Percentiles rank a stretch among this genome's conserved stretches.
Evolutionary conservation across 2,113 vertebrate species (phyloP).

Genomic region (Amazona guildingii): DNA sequence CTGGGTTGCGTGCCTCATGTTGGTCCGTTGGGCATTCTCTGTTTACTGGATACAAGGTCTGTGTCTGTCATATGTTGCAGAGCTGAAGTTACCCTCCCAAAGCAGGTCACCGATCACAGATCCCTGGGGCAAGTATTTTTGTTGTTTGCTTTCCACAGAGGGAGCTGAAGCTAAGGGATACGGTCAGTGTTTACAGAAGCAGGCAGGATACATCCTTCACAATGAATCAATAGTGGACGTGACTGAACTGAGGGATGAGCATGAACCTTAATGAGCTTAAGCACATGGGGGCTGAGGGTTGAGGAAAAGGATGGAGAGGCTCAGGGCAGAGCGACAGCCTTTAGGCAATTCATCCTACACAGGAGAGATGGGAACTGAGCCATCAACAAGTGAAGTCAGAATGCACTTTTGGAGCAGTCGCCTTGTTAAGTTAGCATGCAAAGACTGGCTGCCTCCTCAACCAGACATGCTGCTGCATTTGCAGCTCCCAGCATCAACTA

Average conservation of each 20-base stretch:
- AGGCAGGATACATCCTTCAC: not conserved
- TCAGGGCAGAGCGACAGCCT: not conserved
- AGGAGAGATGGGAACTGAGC: not conserved
- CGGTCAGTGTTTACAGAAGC: not conserved
- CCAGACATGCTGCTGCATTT: not conserved
- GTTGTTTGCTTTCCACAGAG: not conserved
- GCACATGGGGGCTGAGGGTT: fast-evolving
- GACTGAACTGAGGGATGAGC: not conserved
- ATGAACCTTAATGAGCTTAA: not conserved
- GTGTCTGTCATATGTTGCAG: not conserved
- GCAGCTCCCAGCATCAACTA: not conserved
- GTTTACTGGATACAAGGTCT: not conserved
- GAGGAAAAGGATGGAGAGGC: not conserved
- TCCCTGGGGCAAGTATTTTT: not conserved
- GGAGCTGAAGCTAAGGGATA: not conserved
- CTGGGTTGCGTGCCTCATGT: not conserved
- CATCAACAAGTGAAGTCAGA: not conserved
- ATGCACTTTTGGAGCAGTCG: not conserved
- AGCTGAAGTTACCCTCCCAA: not conserved
- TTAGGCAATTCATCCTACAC: not conserved
- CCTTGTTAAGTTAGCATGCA: not conserved
- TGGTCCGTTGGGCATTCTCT: fast-evolving
- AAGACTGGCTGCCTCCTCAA: not conserved
- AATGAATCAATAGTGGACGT: not conserved
- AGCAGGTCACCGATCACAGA: not conserved